Evolutionary conservation across 1,140 invertebrate genomes (phyloP).

Genomic region (Cylas formicarius): DNA sequence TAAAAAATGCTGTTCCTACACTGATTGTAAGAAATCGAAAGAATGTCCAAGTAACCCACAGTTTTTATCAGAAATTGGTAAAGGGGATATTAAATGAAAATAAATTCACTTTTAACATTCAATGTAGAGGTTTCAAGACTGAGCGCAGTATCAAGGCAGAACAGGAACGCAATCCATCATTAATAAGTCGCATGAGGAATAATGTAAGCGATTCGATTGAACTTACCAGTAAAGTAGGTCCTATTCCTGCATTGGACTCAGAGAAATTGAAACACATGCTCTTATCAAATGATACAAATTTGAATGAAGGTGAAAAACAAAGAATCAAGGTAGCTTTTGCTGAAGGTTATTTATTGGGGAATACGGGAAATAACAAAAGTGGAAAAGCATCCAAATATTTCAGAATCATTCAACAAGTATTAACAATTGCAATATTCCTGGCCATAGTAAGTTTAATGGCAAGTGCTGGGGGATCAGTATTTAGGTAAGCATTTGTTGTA

Average conservation of each 20-base stretch:
- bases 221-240: conserved; percentile 16
- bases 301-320: conserved; percentile 53
- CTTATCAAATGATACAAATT: conserved; percentile 30
- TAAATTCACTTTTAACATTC: conserved; percentile 46
- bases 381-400: conserved; percentile 62
- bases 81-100: conserved; percentile 29
- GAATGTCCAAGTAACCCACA: conserved; percentile 22
- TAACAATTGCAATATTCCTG: conserved; percentile 68
- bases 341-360: conserved; percentile 77
- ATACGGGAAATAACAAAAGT: conserved; percentile 46
- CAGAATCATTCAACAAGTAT: conserved; percentile 61
- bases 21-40: conserved; percentile 29
- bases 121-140: conserved; percentile 67
- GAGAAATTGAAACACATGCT: conserved; percentile 39
- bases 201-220: conserved; percentile 39
- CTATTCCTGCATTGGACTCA: conserved; percentile 19
- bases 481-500: conserved; percentile 45
- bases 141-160: conserved; percentile 61
- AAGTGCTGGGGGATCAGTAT: conserved; percentile 59
- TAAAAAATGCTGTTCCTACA: conserved; percentile 28
- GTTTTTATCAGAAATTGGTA: conserved; percentile 32
- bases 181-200: conserved; percentile 52
- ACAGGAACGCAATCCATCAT: conserved; percentile 58
- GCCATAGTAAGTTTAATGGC: conserved; percentile 70
- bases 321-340: conserved; percentile 81